A percentile compares a stretch with the other conserved stretches of the same genome.
Evolutionary conservation across 2,888 invertebrate genomes (phyloP).

Genomic region (Arge pagana): DNA sequence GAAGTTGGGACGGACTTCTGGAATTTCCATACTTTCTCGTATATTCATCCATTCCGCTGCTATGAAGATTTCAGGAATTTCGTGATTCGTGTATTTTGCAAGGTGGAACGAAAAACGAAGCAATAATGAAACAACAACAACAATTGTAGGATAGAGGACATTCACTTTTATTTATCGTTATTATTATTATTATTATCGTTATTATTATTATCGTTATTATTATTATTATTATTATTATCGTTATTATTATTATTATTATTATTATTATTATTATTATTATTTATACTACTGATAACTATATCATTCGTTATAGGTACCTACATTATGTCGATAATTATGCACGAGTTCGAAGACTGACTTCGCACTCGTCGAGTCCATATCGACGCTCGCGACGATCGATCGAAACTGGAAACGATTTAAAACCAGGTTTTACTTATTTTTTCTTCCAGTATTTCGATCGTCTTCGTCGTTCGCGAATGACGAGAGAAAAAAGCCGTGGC

Average conservation of each 20-base stretch:
- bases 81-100: no score
- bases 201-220: constrained; percentile 26
- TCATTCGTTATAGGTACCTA: constrained; percentile 56
- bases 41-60: no score
- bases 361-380: background rate
- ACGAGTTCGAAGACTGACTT: constrained; percentile 54
- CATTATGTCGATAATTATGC: constrained; percentile 58
- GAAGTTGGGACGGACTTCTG: no score
- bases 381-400: background rate
- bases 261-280: no score
- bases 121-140: background rate
- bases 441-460: no score
- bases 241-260: no score
- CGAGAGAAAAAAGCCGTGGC: no score
- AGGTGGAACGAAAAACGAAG: background rate
- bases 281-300: constrained; percentile 55
- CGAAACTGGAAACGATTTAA: no score
- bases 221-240: constrained; percentile 2
- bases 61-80: no score
- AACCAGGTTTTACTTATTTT: no score
- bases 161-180: constrained; percentile 34
- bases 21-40: no score
- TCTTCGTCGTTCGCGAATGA: no score
- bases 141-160: constrained; percentile 39
- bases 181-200: constrained; percentile 37